Evolutionary conservation across 2,888 invertebrate species (phyloP), one percentile per base, ranked within the genome.

Genomic region (Drosophila seclusa): DNA sequence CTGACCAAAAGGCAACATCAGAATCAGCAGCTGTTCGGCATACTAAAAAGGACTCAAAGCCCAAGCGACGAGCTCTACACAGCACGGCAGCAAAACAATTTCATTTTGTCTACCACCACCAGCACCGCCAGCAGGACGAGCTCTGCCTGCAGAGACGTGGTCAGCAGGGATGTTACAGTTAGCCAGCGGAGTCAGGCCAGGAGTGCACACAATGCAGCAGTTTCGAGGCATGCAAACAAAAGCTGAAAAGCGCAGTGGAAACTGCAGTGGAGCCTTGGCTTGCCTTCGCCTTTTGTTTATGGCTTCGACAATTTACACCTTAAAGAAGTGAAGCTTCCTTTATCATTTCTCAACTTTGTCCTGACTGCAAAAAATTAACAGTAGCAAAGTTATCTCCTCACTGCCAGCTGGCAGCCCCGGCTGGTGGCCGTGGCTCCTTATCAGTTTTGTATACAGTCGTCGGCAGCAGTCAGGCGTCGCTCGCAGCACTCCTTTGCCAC

Each of bases 241-340:
- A 77, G 84, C 68, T 70, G 71, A 87, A 81, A 71, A 68, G 62
- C 71, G 73, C 68, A 79, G 60, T 66, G 54, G 57, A 13, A 53
- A 73, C 34, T 52, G 59, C 52, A 53, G 62, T 40, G 49, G 21
- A 40, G 45, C 53, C 29, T 31, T 18, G 4, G 45, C 45, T 58
- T 59, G 53, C 29, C 24, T 18, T 52, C 54, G 57, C 77, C 81
- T 79, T 90, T 91, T 91, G 90, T 91, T 91, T 91, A 91, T 84
- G 79, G 81, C 82, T 85, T 89, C 83, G 83, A 85, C 85, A 91
- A 90, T 91, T 91, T 90, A 91, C 91, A 91, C 91, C 91, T 91
- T 85, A 80, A 90, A 85, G 83, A 78, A 89, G 80, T 73, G 64
- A 45, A 64, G 55, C 27, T 21, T 65, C 59, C 55, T 40, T 53